Conservation (phyloP, 2,113 vertebrate species). For the Chlamydotis undulata region DNA sequence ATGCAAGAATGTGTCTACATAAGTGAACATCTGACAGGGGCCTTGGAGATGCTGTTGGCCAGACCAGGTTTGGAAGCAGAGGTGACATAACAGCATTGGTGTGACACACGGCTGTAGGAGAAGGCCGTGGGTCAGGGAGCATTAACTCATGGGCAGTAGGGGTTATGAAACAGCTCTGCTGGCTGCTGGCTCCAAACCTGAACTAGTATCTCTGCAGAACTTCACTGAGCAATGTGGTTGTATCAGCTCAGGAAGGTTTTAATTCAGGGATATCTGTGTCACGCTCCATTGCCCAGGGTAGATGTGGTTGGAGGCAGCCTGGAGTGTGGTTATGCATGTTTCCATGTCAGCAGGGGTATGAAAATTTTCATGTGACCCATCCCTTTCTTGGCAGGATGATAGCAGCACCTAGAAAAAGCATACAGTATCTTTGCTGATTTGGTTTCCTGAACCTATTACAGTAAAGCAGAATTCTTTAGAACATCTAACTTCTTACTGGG, state of each 20-base stretch:
- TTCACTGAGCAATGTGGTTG: not conserved
- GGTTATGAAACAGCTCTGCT: not conserved
- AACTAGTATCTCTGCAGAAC: not conserved
- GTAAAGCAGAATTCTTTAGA: not conserved
- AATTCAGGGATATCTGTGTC: not conserved
- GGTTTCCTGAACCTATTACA: not conserved
- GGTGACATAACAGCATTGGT: accelerated
- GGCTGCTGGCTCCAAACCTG: not conserved
- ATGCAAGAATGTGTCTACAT: not conserved
- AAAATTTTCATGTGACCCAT: not conserved
- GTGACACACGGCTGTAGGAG: not conserved
- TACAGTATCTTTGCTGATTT: not conserved
- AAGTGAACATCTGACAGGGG: not conserved
- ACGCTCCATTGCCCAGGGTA: not conserved
- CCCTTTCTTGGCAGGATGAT: not conserved
- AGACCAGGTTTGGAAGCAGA: not conserved
- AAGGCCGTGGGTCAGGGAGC: not conserved
- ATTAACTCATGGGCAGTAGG: not conserved
- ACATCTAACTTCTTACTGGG: not conserved
- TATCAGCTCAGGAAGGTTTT: not conserved
- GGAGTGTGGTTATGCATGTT: not conserved
- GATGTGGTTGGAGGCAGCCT: not conserved
- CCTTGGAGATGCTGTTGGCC: not conserved
- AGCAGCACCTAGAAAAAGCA: not conserved
- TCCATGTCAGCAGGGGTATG: not conserved